A percentile compares a stretch with the other conserved stretches of the same genome.
Evolutionary conservation across 2,888 invertebrate species (phyloP).

Genomic region (Cephus pygmeus): DNA sequence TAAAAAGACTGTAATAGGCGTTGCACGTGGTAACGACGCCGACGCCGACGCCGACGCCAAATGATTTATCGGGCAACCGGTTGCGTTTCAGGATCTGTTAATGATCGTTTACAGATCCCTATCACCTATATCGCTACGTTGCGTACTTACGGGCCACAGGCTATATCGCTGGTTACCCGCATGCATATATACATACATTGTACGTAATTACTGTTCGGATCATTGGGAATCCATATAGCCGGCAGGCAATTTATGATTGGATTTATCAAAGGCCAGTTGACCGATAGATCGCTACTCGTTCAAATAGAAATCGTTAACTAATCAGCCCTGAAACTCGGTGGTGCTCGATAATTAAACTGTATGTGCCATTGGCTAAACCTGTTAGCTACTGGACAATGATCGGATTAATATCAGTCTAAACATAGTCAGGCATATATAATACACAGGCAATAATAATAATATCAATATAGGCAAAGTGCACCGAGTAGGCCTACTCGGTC

Average conservation of each 20-base stretch:
- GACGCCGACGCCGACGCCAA: not conserved
- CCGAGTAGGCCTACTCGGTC: not conserved
- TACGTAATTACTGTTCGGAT: not conserved
- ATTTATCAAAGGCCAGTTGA: conserved; percentile 30
- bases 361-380: conserved; percentile 35
- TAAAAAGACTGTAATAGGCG: not conserved
- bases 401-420: conserved; percentile 8
- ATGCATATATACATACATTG: conserved; percentile 1
- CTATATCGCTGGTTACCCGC: not conserved
- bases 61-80: conserved; percentile 39
- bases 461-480: not conserved
- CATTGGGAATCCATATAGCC: conserved; percentile 13
- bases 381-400: conserved; percentile 34
- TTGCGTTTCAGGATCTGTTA: conserved; percentile 36
- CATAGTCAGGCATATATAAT: not conserved
- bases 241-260: conserved; percentile 34
- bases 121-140: conserved; percentile 28
- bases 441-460: too few species aligned
- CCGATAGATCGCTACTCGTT: conserved; percentile 24
- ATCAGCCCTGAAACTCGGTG: conserved; percentile 16
- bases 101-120: conserved; percentile 43
- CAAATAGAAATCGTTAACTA: conserved; percentile 33
- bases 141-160: conserved; percentile 1
- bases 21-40: not conserved
- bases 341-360: conserved; percentile 33